Base-by-base conservation (phyloP, 1,140 invertebrate genomes). In the Zelostemma sp. region DNA sequence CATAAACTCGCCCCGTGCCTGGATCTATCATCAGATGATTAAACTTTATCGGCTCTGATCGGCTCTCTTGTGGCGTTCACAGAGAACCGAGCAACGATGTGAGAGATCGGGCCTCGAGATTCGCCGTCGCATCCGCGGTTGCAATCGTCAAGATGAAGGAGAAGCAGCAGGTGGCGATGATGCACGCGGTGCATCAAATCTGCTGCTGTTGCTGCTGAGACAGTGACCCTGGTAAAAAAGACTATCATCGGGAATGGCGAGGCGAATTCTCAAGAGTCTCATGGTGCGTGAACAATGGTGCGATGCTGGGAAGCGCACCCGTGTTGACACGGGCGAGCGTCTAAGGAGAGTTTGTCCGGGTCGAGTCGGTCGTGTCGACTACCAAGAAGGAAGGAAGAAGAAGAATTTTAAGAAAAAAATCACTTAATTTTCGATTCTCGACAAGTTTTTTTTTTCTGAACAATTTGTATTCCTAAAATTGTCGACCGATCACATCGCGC, bases 11-110 rank as follows among this genome's bases (percentile, higher is more conserved):
- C 19, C 88, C 88, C 0, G 87, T 88, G 19, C 77, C 77, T 12
- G 84, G 82, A 77, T 93, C 90, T 54, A 91, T 83, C 1, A 88
- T 86, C 35, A 93, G 81, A 75, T 93, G 91, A 68, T 85, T 87
- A 51, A 89, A 88, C 21, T 76, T 80, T 11, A 87, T 73, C 50
- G 78, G n/a, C n/a, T n/a, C n/a, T n/a, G n/a, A n/a, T n/a, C n/a
- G n/a, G 63, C 47, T 80, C 80, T 53, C 83, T 79, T 14, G 81
- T 82, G 51, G 78, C 70, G 68, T 85, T 86, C 54, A 38, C 8
- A 31, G 83, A 80, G 59, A 80, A 85, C 40, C 78, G 77, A 6
- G 68, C 73, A 18, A 83, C 65, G 16, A 83, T 63, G 28, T 82
- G 82, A 28, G 25, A 4, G 8, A 8, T 28, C 3, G 25, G 8